Conservation (phyloP, 2,888 invertebrate genomes). For the Lacanobia wlatinum region DNA sequence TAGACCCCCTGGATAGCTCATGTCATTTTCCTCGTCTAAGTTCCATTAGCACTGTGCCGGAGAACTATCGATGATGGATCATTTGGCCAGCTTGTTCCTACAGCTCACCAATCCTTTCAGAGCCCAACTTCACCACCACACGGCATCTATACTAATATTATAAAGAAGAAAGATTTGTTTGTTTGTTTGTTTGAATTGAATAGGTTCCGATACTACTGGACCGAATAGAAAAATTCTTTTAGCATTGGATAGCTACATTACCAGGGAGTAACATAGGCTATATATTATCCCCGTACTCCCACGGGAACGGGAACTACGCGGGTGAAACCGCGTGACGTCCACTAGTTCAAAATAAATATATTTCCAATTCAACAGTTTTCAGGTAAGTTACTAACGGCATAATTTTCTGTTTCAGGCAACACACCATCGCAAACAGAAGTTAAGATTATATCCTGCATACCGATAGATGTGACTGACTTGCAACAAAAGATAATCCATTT, state of each 20-base stretch:
- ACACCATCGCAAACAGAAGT: conserved; percentile 86
- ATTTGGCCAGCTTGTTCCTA: neutral
- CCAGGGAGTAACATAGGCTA: no score
- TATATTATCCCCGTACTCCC: no score
- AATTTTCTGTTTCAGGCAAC: conserved; percentile 77
- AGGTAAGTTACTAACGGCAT: neutral
- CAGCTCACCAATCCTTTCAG: neutral
- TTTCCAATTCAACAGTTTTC: neutral
- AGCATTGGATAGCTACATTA: no score
- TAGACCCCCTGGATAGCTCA: no score
- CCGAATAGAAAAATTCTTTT: no score
- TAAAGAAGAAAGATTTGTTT: no score
- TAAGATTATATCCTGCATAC: conserved; percentile 88
- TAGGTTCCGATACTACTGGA: no score
- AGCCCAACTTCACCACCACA: neutral
- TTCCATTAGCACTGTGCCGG: neutral
- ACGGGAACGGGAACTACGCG: no score
- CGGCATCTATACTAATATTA: no score
- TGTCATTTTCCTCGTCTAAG: neutral
- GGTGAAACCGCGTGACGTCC: no score
- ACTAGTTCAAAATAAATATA: conserved; percentile 4
- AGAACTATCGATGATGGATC: neutral
- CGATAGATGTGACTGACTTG: conserved; percentile 86
- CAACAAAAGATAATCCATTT: conserved; percentile 82
- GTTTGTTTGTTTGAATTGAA: no score